Conservation (phyloP, 2,888 invertebrate genomes). For the Corythucha ciliata region DNA sequence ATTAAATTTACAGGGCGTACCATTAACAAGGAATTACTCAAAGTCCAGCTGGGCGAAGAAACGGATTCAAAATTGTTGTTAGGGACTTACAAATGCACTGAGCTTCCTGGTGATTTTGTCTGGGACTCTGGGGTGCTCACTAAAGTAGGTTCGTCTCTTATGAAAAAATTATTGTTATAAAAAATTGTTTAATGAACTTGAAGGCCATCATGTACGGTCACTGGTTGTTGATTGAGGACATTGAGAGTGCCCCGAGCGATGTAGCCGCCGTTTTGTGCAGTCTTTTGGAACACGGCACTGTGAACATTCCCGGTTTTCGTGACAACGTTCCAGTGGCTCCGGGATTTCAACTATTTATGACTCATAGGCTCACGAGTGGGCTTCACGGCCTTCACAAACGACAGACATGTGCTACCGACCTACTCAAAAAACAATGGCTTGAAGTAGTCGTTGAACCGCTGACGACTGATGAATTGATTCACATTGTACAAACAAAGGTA, state of each 20-base stretch:
- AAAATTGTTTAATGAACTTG: background rate
- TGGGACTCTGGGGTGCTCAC: slow-evolving; percentile 95
- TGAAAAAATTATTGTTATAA: background rate
- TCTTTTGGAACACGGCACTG: slow-evolving; percentile 68
- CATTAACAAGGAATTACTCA: slow-evolving; percentile 51
- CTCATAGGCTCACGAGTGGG: slow-evolving; percentile 61
- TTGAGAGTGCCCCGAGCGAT: slow-evolving; percentile 88
- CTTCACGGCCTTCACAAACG: slow-evolving; percentile 52
- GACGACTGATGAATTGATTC: slow-evolving; percentile 60
- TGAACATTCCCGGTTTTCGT: slow-evolving; percentile 82
- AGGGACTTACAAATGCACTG: slow-evolving; percentile 89
- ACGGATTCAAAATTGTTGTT: slow-evolving; percentile 91
- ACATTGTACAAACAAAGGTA: slow-evolving; percentile 52
- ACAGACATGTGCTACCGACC: slow-evolving; percentile 53
- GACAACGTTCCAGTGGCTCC: slow-evolving; percentile 69
- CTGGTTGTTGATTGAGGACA: slow-evolving; percentile 92
- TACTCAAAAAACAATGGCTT: slow-evolving; percentile 73
- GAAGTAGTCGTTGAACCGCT: slow-evolving; percentile 74
- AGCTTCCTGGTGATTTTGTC: slow-evolving; percentile 92
- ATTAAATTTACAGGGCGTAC: slow-evolving; percentile 36
- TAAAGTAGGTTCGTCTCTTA: slow-evolving; percentile 45
- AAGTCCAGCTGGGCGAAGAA: slow-evolving; percentile 93
- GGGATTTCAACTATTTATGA: slow-evolving; percentile 87
- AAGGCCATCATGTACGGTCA: slow-evolving; percentile 73
- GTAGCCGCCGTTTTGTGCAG: slow-evolving; percentile 80